phyloP scores from a whole-genome alignment of 2,888 invertebrate genomes.

The Sympetrum striolatum region DNA sequence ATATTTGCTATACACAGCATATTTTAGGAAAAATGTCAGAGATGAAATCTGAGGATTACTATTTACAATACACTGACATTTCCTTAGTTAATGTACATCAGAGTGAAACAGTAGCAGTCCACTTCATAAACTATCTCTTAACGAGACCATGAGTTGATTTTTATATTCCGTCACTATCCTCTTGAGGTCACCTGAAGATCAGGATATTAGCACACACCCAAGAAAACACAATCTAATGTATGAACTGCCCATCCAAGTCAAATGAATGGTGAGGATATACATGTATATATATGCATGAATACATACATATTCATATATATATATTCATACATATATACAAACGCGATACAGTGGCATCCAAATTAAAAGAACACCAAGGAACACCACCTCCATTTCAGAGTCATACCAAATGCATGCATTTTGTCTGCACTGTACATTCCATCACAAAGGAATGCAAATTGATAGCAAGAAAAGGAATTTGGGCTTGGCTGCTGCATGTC shows the following conservation, averaged over 20 bases:
- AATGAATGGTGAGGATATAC: background rate
- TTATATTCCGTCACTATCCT: background rate
- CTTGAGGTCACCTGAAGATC: background rate
- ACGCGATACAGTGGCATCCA: too few species aligned
- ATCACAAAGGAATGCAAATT: too few species aligned
- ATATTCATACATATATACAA: background rate
- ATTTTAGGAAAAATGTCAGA: background rate
- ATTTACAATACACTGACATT: slow-evolving; percentile 11
- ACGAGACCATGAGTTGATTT: background rate
- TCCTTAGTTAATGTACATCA: slow-evolving; percentile 1
- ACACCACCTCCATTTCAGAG: background rate
- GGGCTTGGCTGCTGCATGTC: background rate
- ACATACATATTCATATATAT: background rate
- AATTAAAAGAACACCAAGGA: background rate
- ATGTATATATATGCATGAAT: too few species aligned
- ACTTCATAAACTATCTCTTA: background rate
- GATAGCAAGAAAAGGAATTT: too few species aligned
- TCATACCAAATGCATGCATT: too few species aligned
- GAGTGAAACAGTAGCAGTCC: background rate
- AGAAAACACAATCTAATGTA: background rate
- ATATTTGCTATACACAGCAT: background rate
- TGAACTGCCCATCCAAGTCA: background rate
- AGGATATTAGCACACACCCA: background rate
- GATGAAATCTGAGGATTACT: background rate
- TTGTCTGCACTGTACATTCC: too few species aligned